These are phyloP conservation scores for Aethina tumida DNA, from an alignment of 1,140 invertebrate genomes.

Conservation along the genomic window DNA sequence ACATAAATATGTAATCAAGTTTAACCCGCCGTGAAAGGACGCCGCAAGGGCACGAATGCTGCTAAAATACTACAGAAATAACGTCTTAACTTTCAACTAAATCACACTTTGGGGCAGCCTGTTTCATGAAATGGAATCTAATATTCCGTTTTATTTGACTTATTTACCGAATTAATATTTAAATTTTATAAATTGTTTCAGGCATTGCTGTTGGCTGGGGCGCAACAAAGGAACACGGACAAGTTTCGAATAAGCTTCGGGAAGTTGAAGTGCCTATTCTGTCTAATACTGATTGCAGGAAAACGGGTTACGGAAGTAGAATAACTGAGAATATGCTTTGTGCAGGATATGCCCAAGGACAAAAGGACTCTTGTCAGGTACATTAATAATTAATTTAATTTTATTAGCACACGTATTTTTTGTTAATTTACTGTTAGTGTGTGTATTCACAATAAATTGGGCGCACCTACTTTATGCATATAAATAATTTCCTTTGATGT, in stretches of 20 bases:
- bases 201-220: constrained; percentile 61
- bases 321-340: constrained; percentile 84
- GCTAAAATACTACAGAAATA: no score
- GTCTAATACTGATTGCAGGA: constrained; percentile 57
- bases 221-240: constrained; percentile 43
- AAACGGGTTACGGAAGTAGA: constrained; percentile 54
- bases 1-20: no score
- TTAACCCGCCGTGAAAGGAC: no score
- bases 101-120: no score
- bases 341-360: constrained; percentile 64
- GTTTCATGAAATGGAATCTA: no score
- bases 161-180: no score
- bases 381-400: constrained; percentile 6
- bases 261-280: constrained; percentile 63
- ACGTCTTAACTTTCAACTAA: no score
- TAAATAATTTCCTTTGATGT: background rate
- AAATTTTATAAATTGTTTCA: no score
- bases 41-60: no score
- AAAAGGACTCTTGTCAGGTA: constrained; percentile 66
- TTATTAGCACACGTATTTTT: background rate
- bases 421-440: background rate
- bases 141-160: no score
- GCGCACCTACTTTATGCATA: constrained; percentile 6
- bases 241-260: constrained; percentile 42
- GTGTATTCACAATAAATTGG: background rate